Conservation (phyloP, 2,113 vertebrate species). For the Struthidea cinerea region DNA sequence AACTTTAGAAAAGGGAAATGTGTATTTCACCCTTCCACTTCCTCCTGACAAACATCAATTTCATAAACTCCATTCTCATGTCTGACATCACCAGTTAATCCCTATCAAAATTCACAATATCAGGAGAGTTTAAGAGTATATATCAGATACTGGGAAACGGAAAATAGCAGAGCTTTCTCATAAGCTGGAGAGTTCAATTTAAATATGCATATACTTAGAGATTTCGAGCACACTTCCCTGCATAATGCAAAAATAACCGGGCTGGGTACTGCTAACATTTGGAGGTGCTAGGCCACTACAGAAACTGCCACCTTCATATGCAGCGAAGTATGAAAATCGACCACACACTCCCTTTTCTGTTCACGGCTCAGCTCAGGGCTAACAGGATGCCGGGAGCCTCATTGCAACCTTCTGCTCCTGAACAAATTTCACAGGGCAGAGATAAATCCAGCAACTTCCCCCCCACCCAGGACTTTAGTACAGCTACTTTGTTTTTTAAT, state of each 20-base stretch:
- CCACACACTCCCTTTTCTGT: accelerated
- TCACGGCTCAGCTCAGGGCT: neutral
- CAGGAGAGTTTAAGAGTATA: neutral
- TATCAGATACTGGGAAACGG: neutral
- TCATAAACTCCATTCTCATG: neutral
- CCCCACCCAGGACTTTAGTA: neutral
- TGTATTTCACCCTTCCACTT: neutral
- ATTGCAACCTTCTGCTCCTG: neutral
- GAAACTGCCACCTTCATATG: neutral
- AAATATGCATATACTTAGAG: neutral
- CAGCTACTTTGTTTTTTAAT: neutral
- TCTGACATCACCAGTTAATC: neutral
- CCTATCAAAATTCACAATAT: neutral
- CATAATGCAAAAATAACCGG: neutral
- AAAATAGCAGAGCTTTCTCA: neutral
- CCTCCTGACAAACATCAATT: neutral
- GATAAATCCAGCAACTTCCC: neutral
- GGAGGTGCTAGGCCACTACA: neutral
- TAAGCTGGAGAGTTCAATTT: neutral
- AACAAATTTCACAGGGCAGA: neutral
- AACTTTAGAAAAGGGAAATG: neutral
- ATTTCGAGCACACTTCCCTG: neutral
- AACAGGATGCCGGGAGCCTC: neutral
- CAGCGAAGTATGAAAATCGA: neutral
- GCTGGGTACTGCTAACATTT: neutral